Evolutionary conservation across 2,113 vertebrate genomes (phyloP).

Genomic region (Psilopogon haemacephalus): DNA sequence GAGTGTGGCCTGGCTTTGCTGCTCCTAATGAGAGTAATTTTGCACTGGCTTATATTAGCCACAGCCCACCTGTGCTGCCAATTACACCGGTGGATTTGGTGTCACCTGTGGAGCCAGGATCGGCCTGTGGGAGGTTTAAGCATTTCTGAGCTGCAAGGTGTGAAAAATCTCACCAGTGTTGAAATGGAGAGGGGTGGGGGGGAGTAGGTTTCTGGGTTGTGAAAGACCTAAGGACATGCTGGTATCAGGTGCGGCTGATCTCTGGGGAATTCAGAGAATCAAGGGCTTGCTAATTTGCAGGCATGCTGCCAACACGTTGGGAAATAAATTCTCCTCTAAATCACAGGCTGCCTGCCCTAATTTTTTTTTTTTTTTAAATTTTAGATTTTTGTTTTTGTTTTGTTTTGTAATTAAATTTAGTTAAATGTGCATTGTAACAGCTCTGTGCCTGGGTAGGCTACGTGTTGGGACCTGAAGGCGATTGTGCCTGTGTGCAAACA

Average conservation of each 20-base stretch:
- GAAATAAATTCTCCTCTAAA: conserved; percentile 48
- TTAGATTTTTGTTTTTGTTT: neutral
- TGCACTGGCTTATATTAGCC: conserved; percentile 44
- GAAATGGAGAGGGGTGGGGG: neutral
- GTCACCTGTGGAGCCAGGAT: conserved; percentile 17
- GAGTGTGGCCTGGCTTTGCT: neutral
- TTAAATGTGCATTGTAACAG: conserved; percentile 13
- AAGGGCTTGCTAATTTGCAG: conserved; percentile 57
- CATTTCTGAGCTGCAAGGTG: conserved; percentile 53
- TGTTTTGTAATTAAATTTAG: conserved; percentile 8
- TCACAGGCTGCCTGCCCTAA: neutral
- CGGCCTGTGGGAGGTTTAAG: conserved; percentile 38
- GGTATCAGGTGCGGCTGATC: conserved; percentile 60
- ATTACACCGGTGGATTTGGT: conserved; percentile 37
- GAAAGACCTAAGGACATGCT: conserved; percentile 8
- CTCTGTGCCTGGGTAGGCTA: neutral
- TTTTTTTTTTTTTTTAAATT: neutral
- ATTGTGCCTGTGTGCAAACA: neutral
- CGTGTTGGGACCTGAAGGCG: accelerated
- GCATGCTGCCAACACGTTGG: neutral
- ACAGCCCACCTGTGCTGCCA: conserved; percentile 64
- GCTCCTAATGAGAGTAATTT: conserved; percentile 57
- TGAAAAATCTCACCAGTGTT: conserved; percentile 56
- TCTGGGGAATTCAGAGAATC: conserved; percentile 25
- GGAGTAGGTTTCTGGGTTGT: neutral